Evolutionary conservation across 2,797 vertebrate species (phyloP).

Genomic region (Rhynchonycteris naso): DNA sequence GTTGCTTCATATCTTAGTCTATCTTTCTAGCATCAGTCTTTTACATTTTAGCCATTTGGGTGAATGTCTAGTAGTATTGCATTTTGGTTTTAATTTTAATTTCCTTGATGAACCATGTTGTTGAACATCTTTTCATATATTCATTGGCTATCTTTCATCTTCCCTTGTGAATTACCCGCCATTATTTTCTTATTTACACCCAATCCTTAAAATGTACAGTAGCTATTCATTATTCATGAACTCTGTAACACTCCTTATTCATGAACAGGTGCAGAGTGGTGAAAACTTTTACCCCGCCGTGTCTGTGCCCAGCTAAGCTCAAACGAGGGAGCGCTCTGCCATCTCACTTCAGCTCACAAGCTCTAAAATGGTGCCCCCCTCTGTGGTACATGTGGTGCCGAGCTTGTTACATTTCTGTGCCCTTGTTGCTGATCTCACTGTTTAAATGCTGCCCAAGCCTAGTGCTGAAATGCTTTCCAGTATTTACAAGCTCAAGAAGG

Average conservation of each 20-base stretch:
- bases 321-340: background rate
- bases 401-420: background rate
- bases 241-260: background rate
- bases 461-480: background rate
- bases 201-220: background rate
- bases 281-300: background rate
- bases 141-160: background rate
- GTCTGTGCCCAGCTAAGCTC: background rate
- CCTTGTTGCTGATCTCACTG: background rate
- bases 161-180: background rate
- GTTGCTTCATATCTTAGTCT: background rate
- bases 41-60: background rate
- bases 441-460: background rate
- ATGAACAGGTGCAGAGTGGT: background rate
- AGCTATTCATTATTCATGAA: background rate
- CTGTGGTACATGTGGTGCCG: background rate
- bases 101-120: background rate
- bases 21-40: background rate
- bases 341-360: background rate
- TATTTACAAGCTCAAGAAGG: background rate
- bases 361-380: background rate
- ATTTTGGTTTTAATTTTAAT: background rate
- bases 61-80: background rate
- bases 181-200: background rate
- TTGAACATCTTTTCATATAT: background rate